Evolutionary conservation across 2,113 vertebrate genomes (phyloP).

Genomic region (Sapajus apella): DNA sequence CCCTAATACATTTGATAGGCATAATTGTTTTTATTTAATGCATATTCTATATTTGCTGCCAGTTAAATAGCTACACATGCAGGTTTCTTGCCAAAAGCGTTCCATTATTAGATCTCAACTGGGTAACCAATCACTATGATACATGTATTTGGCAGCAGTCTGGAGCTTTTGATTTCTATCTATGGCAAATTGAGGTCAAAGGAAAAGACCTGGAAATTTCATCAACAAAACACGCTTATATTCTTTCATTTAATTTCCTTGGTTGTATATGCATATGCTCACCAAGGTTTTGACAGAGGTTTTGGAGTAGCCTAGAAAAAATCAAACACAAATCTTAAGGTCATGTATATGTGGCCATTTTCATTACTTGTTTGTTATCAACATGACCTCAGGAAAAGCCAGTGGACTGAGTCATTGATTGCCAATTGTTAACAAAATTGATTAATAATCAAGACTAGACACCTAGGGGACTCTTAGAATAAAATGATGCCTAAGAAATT

Average conservation of each 20-base stretch:
- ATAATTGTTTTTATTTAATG: slow-evolving; percentile 24
- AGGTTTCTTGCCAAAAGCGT: not conserved
- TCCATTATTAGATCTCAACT: not conserved
- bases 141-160: not conserved
- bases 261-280: not conserved
- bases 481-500: not conserved
- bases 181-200: not conserved
- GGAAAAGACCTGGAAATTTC: not conserved
- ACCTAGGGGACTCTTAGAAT: not conserved
- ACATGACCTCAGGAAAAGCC: not conserved
- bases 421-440: not conserved
- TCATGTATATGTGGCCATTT: not conserved
- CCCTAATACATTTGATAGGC: not conserved
- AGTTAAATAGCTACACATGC: not conserved
- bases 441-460: not conserved
- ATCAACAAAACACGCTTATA: not conserved
- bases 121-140: not conserved
- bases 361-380: not conserved
- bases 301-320: not conserved
- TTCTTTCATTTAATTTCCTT: not conserved
- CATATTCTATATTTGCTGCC: not conserved
- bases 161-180: not conserved
- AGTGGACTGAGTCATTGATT: not conserved
- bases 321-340: not conserved
- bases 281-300: not conserved